Evolutionary conservation across 1,140 invertebrate genomes (phyloP).

Genomic region (Chelonus insularis): DNA sequence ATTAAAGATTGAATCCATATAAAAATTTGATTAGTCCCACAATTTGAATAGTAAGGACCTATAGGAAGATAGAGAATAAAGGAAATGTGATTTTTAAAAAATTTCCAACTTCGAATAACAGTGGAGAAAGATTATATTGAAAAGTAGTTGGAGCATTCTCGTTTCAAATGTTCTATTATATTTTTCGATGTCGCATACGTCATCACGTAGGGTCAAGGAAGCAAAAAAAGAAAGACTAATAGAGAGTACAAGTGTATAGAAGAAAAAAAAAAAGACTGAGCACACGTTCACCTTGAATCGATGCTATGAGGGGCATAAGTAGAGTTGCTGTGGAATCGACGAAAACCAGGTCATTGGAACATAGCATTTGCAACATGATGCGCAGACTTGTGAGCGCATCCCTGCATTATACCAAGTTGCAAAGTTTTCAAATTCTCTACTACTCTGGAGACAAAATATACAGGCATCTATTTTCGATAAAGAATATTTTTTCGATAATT

Average conservation of each 20-base stretch:
- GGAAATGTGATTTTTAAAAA: too few relatives aligned
- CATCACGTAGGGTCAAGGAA: background rate
- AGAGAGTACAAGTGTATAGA: background rate
- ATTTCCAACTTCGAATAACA: too few relatives aligned
- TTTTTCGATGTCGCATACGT: too few relatives aligned
- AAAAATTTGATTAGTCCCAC: too few relatives aligned
- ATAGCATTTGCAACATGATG: slow-evolving; percentile 39
- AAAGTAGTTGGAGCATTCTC: too few relatives aligned
- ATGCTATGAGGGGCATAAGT: background rate
- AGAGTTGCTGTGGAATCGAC: slow-evolving; percentile 27
- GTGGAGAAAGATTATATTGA: too few relatives aligned
- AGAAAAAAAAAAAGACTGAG: background rate
- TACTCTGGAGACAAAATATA: background rate
- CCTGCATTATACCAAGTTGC: slow-evolving; percentile 24
- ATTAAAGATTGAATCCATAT: too few relatives aligned
- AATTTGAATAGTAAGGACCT: too few relatives aligned
- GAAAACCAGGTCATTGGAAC: slow-evolving; percentile 49
- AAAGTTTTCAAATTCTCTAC: background rate
- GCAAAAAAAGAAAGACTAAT: background rate
- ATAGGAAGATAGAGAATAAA: too few relatives aligned
- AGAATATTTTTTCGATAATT: too few relatives aligned
- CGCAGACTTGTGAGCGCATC: slow-evolving; percentile 30
- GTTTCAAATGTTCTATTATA: too few relatives aligned
- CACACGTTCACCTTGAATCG: slow-evolving; percentile 24
- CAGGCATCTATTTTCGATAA: too few relatives aligned